Percentiles rank a stretch among this genome's conserved stretches.
phyloP scores from a whole-genome alignment of 2,797 vertebrate species.

The Merluccius polli region DNA sequence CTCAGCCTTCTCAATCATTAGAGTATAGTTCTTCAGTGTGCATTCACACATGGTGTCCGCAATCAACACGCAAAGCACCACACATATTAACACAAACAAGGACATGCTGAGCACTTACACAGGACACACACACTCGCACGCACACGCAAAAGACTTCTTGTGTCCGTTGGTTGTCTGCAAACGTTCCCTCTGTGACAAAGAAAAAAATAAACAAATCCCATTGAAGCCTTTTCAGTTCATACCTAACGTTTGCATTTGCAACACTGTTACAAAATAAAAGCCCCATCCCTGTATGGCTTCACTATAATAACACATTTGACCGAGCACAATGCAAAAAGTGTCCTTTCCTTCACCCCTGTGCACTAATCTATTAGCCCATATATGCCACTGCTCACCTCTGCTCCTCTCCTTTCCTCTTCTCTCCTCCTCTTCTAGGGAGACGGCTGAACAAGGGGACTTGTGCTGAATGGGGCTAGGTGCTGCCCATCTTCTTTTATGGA shows the following conservation, averaged over 20 bases:
- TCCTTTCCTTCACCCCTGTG: not conserved
- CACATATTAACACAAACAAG: conserved; percentile 55
- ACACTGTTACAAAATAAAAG: not conserved
- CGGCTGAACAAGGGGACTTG: conserved; percentile 23
- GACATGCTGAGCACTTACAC: conserved; percentile 61
- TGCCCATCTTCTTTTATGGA: conserved; percentile 52
- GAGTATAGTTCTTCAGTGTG: conserved; percentile 75
- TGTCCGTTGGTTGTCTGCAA: not conserved
- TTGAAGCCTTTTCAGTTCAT: not conserved
- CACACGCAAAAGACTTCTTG: not conserved
- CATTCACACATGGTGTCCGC: conserved; percentile 68
- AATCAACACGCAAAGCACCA: conserved; percentile 65
- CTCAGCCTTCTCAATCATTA: conserved; percentile 79
- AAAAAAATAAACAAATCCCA: not conserved
- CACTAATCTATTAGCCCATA: not conserved
- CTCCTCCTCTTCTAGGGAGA: conserved; percentile 3
- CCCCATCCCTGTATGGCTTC: not conserved
- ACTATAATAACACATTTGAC: no score
- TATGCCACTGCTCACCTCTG: not conserved
- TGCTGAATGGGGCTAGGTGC: not conserved
- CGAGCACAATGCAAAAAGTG: not conserved
- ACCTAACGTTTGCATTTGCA: not conserved
- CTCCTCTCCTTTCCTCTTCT: conserved; percentile 17
- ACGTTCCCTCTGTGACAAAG: not conserved
- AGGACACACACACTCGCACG: not conserved